phyloP scores from a whole-genome alignment of 2,888 invertebrate species.

The Nymphalis polychloros region DNA sequence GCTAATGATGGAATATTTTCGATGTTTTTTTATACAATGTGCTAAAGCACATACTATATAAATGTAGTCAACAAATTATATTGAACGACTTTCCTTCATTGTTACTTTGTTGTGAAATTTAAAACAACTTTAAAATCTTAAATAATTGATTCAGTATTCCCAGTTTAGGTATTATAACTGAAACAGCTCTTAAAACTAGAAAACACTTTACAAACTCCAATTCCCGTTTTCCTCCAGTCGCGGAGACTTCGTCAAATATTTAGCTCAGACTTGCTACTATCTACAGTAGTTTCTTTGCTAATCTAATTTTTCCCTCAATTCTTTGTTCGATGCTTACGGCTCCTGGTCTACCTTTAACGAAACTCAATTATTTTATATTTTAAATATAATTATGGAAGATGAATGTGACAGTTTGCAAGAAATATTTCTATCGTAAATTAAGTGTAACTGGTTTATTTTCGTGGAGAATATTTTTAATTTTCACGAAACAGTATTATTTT shows the following conservation, averaged over 20 bases:
- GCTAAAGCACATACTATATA: no score
- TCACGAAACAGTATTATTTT: no score
- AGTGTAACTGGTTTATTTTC: no score
- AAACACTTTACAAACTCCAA: constrained; percentile 27
- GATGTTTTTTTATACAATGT: background rate
- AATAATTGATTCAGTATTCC: constrained; percentile 13
- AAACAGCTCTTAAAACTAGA: constrained; percentile 20
- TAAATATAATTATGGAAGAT: background rate
- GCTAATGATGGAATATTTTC: background rate
- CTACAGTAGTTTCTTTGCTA: constrained; percentile 20
- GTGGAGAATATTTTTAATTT: no score
- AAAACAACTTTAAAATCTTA: background rate
- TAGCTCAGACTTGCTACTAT: constrained; percentile 15
- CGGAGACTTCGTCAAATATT: constrained; percentile 31
- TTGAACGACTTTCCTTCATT: background rate
- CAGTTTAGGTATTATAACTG: constrained; percentile 22
- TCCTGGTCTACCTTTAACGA: constrained; percentile 3
- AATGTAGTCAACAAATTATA: background rate
- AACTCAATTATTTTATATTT: constrained; percentile 6
- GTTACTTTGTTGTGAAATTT: background rate
- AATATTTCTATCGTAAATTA: background rate
- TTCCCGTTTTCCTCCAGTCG: constrained; percentile 17
- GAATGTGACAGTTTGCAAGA: background rate
- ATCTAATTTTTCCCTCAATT: constrained; percentile 24
- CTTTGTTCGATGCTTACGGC: constrained; percentile 9